phyloP scores from a whole-genome alignment of 2,888 invertebrate genomes.

The Clitarchus hookeri region DNA sequence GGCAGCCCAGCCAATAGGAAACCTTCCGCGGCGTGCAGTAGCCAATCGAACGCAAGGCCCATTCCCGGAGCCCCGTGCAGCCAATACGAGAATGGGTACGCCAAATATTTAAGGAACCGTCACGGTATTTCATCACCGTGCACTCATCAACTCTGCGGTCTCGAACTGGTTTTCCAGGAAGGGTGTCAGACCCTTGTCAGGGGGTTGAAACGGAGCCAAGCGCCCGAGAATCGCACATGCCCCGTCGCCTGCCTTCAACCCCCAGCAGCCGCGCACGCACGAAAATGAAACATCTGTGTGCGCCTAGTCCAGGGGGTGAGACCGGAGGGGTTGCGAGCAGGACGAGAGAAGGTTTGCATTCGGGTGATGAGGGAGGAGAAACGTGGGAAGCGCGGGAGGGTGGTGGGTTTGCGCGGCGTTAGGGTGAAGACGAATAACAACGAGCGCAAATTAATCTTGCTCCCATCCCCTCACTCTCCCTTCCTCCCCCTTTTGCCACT shows the following conservation, averaged over 20 bases:
- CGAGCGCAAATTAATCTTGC: slow-evolving; percentile 1
- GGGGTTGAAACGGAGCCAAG: background rate
- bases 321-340: background rate
- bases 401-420: background rate
- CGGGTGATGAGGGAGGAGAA: background rate
- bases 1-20: too few relatives aligned
- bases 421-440: slow-evolving; percentile 14
- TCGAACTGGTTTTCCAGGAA: background rate
- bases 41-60: too few relatives aligned
- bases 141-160: background rate
- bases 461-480: background rate
- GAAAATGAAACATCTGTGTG: slow-evolving; percentile 10
- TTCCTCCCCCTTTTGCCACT: background rate
- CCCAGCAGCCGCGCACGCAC: background rate
- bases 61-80: too few relatives aligned
- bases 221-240: background rate
- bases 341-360: background rate
- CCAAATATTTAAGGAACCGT: background rate
- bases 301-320: background rate
- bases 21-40: too few relatives aligned
- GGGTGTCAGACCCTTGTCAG: background rate
- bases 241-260: background rate
- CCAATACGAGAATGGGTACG: too few relatives aligned
- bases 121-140: too few relatives aligned
- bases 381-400: background rate